Evolutionary conservation across 2,888 invertebrate species (phyloP).

Genomic region (Fragum whitleyi): DNA sequence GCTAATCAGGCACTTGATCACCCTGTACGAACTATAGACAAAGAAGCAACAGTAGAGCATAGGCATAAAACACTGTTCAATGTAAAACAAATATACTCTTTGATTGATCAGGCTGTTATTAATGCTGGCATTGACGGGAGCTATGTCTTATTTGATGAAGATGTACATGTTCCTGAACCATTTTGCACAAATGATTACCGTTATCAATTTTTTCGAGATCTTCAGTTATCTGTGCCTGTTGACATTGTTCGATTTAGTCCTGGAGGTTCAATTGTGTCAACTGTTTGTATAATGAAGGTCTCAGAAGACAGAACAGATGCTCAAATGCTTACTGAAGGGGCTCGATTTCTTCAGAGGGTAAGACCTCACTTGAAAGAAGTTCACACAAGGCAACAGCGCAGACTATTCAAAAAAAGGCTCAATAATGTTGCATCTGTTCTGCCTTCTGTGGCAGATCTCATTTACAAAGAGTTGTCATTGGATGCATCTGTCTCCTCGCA

Average conservation of each 20-base stretch:
- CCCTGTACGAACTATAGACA: not conserved
- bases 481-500: constrained; percentile 46
- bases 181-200: not conserved
- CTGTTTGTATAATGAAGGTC: not conserved
- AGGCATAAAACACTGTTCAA: not conserved
- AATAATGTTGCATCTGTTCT: constrained; percentile 33
- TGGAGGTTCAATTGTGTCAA: not conserved
- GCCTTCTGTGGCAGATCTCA: constrained; percentile 44
- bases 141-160: not conserved
- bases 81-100: too few relatives aligned
- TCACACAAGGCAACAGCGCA: constrained; percentile 49
- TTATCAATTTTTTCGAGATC: not conserved
- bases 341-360: constrained; percentile 19
- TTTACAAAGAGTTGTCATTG: constrained; percentile 50
- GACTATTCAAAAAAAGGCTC: constrained; percentile 37
- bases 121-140: not conserved
- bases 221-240: not conserved
- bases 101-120: not conserved
- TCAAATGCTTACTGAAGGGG: not conserved
- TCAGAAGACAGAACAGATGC: not conserved
- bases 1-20: not conserved
- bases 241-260: constrained; percentile 16
- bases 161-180: not conserved
- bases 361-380: constrained; percentile 41
- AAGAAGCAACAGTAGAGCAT: not conserved